These are phyloP conservation scores for Pandemis corylana DNA, from an alignment of 2,888 invertebrate genomes.

Conservation along the genomic window DNA sequence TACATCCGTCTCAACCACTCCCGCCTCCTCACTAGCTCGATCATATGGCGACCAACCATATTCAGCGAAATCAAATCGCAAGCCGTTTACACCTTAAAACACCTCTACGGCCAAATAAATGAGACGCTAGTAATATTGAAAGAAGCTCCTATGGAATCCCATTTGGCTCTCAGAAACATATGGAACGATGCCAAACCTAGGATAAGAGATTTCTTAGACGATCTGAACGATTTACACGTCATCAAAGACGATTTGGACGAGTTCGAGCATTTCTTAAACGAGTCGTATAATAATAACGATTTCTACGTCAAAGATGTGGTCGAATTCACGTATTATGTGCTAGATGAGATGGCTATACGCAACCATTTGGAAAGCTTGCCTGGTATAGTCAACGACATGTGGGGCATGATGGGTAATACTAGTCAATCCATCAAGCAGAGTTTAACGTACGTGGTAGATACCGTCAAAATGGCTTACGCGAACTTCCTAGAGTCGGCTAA, in stretches of 20 bases:
- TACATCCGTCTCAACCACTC: constrained; percentile 94
- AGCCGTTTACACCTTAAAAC: constrained; percentile 64
- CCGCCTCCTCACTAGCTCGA: constrained; percentile 90
- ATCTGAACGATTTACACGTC: constrained; percentile 88
- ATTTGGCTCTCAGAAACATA: constrained; percentile 87
- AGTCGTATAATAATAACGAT: constrained; percentile 92
- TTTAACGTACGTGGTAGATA: constrained; percentile 89
- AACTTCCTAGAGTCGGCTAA: constrained; percentile 89
- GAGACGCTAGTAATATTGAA: constrained; percentile 76
- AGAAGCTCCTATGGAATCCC: constrained; percentile 87
- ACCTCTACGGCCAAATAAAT: constrained; percentile 75
- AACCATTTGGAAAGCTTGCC: constrained; percentile 92
- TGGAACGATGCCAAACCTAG: constrained; percentile 91
- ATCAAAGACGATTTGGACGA: constrained; percentile 90
- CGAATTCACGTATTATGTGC: constrained; percentile 87
- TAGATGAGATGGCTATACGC: constrained; percentile 91
- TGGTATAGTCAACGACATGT: constrained; percentile 91
- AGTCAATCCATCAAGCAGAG: constrained; percentile 91
- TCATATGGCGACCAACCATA: constrained; percentile 92
- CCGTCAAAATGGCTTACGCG: constrained; percentile 89
- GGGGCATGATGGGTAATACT: constrained; percentile 94
- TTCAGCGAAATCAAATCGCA: constrained; percentile 78
- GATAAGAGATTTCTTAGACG: constrained; percentile 88
- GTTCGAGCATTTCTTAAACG: constrained; percentile 88
- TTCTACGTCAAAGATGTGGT: constrained; percentile 93